A percentile compares a stretch with the other conserved stretches of the same genome.
Evolutionary conservation across 2,113 vertebrate genomes (phyloP).

Genomic region (Trachemys scripta): DNA sequence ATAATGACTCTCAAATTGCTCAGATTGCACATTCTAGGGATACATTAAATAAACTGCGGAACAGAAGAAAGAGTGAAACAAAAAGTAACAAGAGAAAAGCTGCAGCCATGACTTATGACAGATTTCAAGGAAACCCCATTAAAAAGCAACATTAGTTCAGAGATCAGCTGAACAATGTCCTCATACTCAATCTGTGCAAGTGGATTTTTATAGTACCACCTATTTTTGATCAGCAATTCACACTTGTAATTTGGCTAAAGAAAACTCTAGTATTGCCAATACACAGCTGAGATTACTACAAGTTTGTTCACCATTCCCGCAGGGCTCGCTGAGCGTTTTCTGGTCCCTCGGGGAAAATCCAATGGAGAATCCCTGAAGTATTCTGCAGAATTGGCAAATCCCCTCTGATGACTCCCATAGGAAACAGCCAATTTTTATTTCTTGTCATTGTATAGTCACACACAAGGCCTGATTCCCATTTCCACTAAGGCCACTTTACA

Average conservation of each 20-base stretch:
- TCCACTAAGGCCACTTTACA: not conserved
- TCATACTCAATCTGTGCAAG: constrained; percentile 36
- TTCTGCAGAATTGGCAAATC: not conserved
- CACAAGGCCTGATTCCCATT: not conserved
- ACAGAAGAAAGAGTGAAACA: constrained; percentile 40
- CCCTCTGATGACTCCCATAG: not conserved
- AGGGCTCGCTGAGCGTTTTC: not conserved
- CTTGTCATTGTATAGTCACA: not conserved
- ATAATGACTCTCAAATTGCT: not conserved
- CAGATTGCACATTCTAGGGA: constrained; percentile 30
- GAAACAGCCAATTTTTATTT: not conserved
- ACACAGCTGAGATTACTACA: constrained; percentile 22
- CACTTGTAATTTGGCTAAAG: constrained; percentile 28
- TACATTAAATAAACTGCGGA: not conserved
- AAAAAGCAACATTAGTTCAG: constrained; percentile 36
- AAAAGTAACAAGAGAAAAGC: constrained; percentile 21
- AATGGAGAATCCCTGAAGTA: not conserved
- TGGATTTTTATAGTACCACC: constrained; percentile 55
- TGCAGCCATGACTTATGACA: constrained; percentile 16
- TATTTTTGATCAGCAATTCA: constrained; percentile 59
- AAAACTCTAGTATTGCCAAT: not conserved
- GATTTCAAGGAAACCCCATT: constrained; percentile 62
- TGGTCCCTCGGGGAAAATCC: constrained; percentile 6
- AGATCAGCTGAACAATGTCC: constrained; percentile 41
- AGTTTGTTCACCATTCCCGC: not conserved